Percentiles rank a stretch among this genome's conserved stretches.
Evolutionary conservation across 2,113 vertebrate genomes (phyloP).

Genomic region (Onychostruthus taczanowskii): DNA sequence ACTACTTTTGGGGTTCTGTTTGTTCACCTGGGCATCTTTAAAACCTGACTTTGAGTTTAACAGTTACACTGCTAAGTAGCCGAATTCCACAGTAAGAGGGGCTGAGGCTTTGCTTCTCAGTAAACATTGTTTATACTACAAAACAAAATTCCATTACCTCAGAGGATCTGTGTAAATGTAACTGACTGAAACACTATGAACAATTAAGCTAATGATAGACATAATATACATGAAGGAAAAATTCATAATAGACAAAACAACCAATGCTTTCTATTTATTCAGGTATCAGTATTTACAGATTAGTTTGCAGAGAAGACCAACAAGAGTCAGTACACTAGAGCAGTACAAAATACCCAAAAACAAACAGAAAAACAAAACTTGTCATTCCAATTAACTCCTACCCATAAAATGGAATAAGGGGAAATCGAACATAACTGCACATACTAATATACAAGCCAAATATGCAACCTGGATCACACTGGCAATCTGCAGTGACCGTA

Average conservation of each 20-base stretch:
- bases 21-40: not conserved
- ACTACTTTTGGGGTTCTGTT: not conserved
- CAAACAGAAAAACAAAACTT: not conserved
- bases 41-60: not conserved
- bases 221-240: not conserved
- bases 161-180: conserved; percentile 26
- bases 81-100: not conserved
- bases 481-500: not conserved
- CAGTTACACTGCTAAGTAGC: not conserved
- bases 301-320: not conserved
- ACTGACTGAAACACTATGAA: conserved; percentile 43
- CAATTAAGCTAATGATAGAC: conserved; percentile 45
- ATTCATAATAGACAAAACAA: not conserved
- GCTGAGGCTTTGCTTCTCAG: not conserved
- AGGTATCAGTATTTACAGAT: conserved; percentile 3
- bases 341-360: not conserved
- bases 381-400: not conserved
- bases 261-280: not conserved
- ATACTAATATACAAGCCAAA: not conserved
- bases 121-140: conserved; percentile 33
- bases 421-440: not conserved
- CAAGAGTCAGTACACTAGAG: not conserved
- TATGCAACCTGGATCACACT: not conserved
- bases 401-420: not conserved
- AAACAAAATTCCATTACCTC: conserved; percentile 40